Conservation (phyloP, 2,113 vertebrate genomes). For the Rafetus swinhoei region DNA sequence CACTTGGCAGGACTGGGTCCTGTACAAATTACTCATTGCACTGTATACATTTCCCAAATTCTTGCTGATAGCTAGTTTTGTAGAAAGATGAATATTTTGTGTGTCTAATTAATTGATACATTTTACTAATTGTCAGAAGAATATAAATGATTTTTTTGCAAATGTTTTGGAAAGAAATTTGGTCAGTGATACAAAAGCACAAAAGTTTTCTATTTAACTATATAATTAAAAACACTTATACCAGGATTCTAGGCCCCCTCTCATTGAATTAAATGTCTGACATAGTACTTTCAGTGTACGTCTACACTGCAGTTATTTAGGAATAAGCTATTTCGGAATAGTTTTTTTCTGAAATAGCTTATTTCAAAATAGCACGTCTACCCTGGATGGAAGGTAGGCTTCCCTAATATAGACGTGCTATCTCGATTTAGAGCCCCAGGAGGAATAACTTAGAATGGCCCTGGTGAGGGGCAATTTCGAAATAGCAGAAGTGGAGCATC, state of each 20-base stretch:
- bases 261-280: neutral
- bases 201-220: neutral
- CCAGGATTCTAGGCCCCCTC: neutral
- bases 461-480: too few species aligned
- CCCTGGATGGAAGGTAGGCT: too few species aligned
- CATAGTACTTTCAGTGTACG: neutral
- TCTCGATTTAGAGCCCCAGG: too few species aligned
- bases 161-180: neutral
- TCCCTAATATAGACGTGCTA: too few species aligned
- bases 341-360: too few species aligned
- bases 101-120: neutral
- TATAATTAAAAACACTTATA: neutral
- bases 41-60: neutral
- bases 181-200: neutral
- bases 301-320: too few species aligned
- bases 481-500: too few species aligned
- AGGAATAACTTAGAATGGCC: too few species aligned
- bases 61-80: neutral
- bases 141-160: neutral
- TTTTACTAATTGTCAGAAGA: neutral
- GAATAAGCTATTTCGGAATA: too few species aligned
- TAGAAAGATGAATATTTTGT: neutral
- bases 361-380: too few species aligned
- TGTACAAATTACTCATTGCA: neutral
- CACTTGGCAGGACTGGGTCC: neutral